Base-by-base conservation (phyloP, 2,888 invertebrate species). In the Temnothorax unifasciatus region DNA sequence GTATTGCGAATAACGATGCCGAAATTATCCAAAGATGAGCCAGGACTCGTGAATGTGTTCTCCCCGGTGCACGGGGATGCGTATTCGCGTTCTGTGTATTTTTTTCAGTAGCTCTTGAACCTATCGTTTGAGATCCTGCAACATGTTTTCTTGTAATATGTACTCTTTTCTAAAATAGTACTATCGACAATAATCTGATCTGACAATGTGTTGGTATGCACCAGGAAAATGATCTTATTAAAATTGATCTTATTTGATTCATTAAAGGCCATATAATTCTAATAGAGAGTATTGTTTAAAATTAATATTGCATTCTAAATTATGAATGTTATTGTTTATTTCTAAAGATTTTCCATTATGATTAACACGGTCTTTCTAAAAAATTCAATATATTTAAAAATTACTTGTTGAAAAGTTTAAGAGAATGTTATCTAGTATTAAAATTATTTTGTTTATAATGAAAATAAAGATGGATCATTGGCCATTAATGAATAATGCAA, bases 1-100 rank as follows among this genome's bases (percentile, higher is more conserved):
- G 3, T 41, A 54, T 25, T 15, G 52, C 38, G 25, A 59, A 13
- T 29, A 25, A 38, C 18, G 21, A n/a, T 25, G 13, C 9, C 44
- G 13, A 41, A 73, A 73, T 57, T 18, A 25, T 73, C 1, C 8
- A 47, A 59, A 73, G 21, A 71, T 34, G 6, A 50, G 21, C 11
- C 9, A 54, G 15, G 54, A 68, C 44, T 68, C n/a, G 34, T 54
- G 54, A 81, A 86, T 66, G 82, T 52, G 66, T 75, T 77, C 44
- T 75, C 75, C 86, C 87, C 84, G 64, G 71, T 76, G 83, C 83
- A 89, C 89, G 84, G 92, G 88, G 89, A 93, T 93, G 92, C 93
- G 93, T 93, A 90, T 90, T 92, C 90, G 89, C 87, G 90, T 92
- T 93, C 92, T 90, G 90, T 88, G 86, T 92, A 91, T 92, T 87